Percentiles rank a stretch among this genome's conserved stretches.
phyloP scores from a whole-genome alignment of 2,113 vertebrate genomes.

The Elephantulus edwardii region DNA sequence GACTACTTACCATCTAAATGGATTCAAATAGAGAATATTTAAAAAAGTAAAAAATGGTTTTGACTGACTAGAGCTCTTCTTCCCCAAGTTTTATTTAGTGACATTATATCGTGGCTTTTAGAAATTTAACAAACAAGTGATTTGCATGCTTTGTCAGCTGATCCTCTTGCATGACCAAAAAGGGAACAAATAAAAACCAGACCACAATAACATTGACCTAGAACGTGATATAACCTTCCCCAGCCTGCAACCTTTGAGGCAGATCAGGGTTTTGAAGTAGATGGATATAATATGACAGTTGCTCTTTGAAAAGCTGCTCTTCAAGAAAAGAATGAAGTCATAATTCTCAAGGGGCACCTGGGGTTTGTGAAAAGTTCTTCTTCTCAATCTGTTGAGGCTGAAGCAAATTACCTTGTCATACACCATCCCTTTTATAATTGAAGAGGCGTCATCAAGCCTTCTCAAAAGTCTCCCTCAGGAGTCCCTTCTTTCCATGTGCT shows the following conservation, averaged over 20 bases:
- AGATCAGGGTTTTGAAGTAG: constrained; percentile 17
- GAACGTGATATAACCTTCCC: neutral
- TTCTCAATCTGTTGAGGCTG: constrained; percentile 16
- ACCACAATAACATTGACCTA: neutral
- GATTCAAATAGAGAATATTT: neutral
- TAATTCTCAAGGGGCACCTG: constrained; percentile 4
- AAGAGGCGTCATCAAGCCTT: neutral
- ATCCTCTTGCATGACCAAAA: neutral
- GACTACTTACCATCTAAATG: neutral
- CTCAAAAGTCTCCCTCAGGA: neutral
- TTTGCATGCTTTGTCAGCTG: neutral
- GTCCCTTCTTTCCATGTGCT: neutral
- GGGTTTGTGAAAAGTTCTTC: constrained; percentile 44
- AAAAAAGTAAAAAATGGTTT: constrained; percentile 10
- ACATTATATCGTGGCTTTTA: neutral
- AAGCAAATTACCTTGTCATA: neutral
- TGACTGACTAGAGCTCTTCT: neutral
- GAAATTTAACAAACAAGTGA: neutral
- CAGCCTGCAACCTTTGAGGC: neutral
- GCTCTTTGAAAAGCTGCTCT: constrained; percentile 14
- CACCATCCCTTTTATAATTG: neutral
- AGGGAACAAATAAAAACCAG: neutral
- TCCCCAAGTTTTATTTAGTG: constrained; percentile 26
- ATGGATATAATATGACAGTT: constrained; percentile 34
- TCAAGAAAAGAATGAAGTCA: constrained; percentile 59